phyloP scores from a whole-genome alignment of 1,140 invertebrate genomes.

The Idris sp. region DNA sequence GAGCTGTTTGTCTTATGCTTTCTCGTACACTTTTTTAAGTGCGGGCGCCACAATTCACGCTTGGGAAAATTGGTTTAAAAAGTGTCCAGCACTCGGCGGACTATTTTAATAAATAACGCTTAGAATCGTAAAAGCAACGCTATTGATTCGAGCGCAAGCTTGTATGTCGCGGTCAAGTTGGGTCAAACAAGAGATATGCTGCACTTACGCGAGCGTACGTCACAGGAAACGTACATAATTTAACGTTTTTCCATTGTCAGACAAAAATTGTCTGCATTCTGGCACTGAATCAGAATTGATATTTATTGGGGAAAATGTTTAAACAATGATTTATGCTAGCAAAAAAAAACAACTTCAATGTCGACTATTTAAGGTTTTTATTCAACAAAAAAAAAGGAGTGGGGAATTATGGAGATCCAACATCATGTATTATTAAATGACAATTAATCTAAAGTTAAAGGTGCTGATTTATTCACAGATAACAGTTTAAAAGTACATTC shows the following conservation, averaged over 20 bases:
- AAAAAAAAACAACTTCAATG: too few relatives aligned
- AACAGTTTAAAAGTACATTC: too few relatives aligned
- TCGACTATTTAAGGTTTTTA: too few relatives aligned
- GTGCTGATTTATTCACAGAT: too few relatives aligned
- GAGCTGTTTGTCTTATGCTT: constrained; percentile 17
- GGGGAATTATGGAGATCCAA: too few relatives aligned
- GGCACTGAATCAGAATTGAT: too few relatives aligned
- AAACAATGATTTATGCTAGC: too few relatives aligned
- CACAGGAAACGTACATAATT: constrained; percentile 30
- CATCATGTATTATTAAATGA: too few relatives aligned
- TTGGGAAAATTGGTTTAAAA: constrained; percentile 49
- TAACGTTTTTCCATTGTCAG: constrained; percentile 3
- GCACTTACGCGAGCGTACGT: constrained; percentile 27
- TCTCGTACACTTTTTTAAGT: constrained; percentile 25
- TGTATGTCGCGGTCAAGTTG: constrained; percentile 22
- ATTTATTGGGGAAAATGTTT: too few relatives aligned
- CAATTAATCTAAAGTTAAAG: too few relatives aligned
- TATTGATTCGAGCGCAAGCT: constrained; percentile 28
- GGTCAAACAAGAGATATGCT: constrained; percentile 32
- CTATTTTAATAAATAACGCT: constrained; percentile 46
- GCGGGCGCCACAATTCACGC: constrained; percentile 19
- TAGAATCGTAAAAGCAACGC: constrained; percentile 19
- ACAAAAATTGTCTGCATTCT: too few relatives aligned
- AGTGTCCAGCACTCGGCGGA: constrained; percentile 28
- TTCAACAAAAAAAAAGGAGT: too few relatives aligned